These are phyloP conservation scores for Fragum sueziense DNA, from an alignment of 2,888 invertebrate species.

Conservation along the genomic window DNA sequence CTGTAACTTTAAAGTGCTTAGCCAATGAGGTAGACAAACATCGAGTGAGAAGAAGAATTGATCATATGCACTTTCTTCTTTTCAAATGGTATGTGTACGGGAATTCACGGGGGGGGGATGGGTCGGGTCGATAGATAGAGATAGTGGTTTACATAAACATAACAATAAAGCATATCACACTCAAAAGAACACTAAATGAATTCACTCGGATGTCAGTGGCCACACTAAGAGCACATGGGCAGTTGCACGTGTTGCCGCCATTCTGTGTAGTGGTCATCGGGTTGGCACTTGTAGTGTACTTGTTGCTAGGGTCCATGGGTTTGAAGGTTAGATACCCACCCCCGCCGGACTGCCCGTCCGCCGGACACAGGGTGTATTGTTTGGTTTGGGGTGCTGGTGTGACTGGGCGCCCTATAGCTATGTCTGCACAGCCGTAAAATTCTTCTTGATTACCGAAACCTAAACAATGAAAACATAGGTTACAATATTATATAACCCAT, in stretches of 20 bases:
- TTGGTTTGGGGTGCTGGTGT: not conserved
- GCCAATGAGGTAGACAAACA: too few relatives aligned
- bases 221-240: not conserved
- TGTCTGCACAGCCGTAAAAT: constrained; percentile 13
- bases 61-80: too few relatives aligned
- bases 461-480: too few relatives aligned
- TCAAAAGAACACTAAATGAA: not conserved
- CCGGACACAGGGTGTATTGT: not conserved
- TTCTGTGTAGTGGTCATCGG: not conserved
- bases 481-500: too few relatives aligned
- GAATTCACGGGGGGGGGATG: too few relatives aligned
- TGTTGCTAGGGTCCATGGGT: not conserved
- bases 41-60: too few relatives aligned
- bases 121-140: too few relatives aligned
- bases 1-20: too few relatives aligned
- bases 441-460: constrained; percentile 6
- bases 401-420: not conserved
- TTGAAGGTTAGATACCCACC: not conserved
- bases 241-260: not conserved
- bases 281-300: not conserved
- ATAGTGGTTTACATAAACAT: not conserved
- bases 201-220: not conserved
- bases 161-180: not conserved
- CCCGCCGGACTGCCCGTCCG: not conserved
- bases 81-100: too few relatives aligned